Conservation (phyloP, 2,888 invertebrate species). For the Drosophila kuntzei region DNA sequence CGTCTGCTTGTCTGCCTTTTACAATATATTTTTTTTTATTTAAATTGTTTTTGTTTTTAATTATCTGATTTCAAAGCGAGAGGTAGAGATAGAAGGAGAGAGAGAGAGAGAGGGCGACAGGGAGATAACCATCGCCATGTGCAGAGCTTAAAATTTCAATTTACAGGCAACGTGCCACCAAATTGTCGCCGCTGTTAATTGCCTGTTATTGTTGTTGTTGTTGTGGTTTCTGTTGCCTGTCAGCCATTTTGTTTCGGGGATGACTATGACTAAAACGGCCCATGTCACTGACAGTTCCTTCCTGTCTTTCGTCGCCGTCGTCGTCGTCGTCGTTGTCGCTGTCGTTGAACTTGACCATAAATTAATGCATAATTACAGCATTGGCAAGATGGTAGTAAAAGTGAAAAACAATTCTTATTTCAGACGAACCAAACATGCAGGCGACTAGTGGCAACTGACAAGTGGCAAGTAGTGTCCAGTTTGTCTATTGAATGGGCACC, state of each 20-base stretch:
- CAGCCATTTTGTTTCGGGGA: constrained; percentile 52
- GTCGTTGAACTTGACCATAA: constrained; percentile 61
- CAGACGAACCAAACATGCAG: constrained; percentile 22
- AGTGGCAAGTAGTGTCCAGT: constrained; percentile 7
- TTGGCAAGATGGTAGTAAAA: constrained; percentile 56
- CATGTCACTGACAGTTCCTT: constrained; percentile 31
- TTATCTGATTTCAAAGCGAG: constrained; percentile 72
- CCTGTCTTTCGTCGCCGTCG: no score
- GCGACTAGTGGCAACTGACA: neutral
- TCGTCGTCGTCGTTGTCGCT: constrained; percentile 3
- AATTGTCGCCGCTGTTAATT: constrained; percentile 70
- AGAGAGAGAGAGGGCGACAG: neutral
- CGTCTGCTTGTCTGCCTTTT: constrained; percentile 76
- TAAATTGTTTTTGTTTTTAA: constrained; percentile 55
- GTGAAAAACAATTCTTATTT: constrained; percentile 64
- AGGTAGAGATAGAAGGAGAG: neutral
- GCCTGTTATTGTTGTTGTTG: constrained; percentile 26
- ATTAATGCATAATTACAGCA: constrained; percentile 60
- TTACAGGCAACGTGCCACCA: constrained; percentile 56
- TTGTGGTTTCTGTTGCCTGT: neutral
- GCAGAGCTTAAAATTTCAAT: constrained; percentile 64
- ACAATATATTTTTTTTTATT: constrained; percentile 58
- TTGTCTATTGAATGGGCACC: constrained; percentile 65
- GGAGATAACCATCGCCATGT: constrained; percentile 47
- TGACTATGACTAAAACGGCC: constrained; percentile 60